Percentiles rank a stretch among this genome's conserved stretches.
Evolutionary conservation across 2,797 vertebrate genomes (phyloP).

Genomic region (Sciurus carolinensis): DNA sequence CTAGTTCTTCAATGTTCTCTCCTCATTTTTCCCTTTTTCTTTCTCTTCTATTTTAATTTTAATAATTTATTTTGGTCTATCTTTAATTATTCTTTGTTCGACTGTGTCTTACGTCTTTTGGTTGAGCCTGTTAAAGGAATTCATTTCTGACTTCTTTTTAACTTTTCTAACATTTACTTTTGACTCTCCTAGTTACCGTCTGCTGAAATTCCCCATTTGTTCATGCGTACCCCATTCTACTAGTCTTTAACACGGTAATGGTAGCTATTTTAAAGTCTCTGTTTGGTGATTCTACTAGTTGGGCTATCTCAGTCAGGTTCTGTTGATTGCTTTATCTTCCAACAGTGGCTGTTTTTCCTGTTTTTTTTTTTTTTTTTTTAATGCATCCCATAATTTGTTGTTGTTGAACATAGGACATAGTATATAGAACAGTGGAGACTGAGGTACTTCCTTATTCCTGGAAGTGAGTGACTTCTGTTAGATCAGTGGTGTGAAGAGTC

Average conservation of each 20-base stretch:
- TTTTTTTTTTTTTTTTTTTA: background rate
- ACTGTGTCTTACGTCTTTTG: background rate
- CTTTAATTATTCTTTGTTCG: constrained; percentile 24
- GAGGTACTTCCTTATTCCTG: background rate
- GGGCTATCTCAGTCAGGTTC: constrained; percentile 3
- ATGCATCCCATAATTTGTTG: background rate
- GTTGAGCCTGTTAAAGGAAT: background rate
- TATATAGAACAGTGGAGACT: background rate
- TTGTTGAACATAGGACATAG: background rate
- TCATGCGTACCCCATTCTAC: background rate
- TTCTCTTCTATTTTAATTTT: constrained; percentile 17
- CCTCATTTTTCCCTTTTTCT: background rate
- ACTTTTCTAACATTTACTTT: constrained; percentile 6
- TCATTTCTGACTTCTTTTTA: background rate
- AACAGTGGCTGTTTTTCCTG: background rate
- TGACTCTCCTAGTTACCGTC: background rate
- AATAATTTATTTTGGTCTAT: constrained; percentile 22
- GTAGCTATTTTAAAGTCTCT: background rate
- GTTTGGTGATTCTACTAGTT: background rate
- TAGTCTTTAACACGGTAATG: background rate
- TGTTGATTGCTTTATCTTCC: constrained; percentile 36
- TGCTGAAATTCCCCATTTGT: constrained; percentile 45
- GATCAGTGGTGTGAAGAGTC: background rate
- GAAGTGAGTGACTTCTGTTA: background rate
- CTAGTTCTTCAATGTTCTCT: background rate